Percentiles rank a stretch among this genome's conserved stretches.
These are phyloP conservation scores for Drosophila subsilvestris DNA, from an alignment of 2,888 invertebrate genomes.

Conservation along the genomic window DNA sequence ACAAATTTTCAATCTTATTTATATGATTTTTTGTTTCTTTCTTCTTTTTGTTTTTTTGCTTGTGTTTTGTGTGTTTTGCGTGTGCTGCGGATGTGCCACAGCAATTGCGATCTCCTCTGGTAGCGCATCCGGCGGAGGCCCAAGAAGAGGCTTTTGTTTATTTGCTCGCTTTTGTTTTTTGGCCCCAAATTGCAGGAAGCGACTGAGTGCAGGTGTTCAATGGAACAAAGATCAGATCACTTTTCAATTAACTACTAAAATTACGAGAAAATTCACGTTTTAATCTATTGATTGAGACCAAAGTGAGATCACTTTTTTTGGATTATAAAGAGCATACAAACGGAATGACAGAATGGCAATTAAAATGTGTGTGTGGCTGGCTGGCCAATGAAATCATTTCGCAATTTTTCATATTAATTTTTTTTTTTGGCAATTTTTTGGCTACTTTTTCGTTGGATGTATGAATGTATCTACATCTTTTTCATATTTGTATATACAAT, in stretches of 20 bases:
- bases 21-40: constrained; percentile 13
- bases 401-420: constrained; percentile 6
- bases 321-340: constrained; percentile 51
- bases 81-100: constrained; percentile 31
- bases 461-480: constrained; percentile 7
- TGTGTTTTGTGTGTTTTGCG: constrained; percentile 42
- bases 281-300: constrained; percentile 27
- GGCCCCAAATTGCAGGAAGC: constrained; percentile 56
- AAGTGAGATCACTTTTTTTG: constrained; percentile 70
- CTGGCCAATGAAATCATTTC: constrained; percentile 68
- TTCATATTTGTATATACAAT: constrained; percentile 43
- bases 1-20: constrained; percentile 66
- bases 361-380: constrained; percentile 13
- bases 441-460: constrained; percentile 4
- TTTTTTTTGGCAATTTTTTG: background rate
- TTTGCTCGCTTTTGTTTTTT: constrained; percentile 39
- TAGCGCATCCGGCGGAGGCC: constrained; percentile 35
- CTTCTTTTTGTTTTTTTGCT: background rate
- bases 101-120: background rate
- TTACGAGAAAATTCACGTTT: background rate
- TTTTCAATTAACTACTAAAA: constrained; percentile 13
- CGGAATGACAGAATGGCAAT: constrained; percentile 45
- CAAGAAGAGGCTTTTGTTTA: constrained; percentile 25
- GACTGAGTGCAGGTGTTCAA: constrained; percentile 56
- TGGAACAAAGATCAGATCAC: constrained; percentile 26